Evolutionary conservation across 2,888 invertebrate genomes (phyloP).

Genomic region (Metopia argyrocephala): DNA sequence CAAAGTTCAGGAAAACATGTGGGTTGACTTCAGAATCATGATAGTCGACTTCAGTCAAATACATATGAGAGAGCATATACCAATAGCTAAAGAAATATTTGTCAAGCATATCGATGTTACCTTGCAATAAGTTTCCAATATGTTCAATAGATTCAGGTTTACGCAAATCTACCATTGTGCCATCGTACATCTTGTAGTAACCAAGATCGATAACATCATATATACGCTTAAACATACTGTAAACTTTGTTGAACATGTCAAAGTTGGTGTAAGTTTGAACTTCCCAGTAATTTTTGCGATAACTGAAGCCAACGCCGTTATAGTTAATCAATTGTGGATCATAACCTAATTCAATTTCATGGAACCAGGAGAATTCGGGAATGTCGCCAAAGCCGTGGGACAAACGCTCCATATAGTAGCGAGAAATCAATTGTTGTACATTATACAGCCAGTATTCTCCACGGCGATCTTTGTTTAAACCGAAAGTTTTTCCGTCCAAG

Average conservation of each 20-base stretch:
- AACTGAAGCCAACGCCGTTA: slow-evolving; percentile 84
- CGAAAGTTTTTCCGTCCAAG: no score
- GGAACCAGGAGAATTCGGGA: slow-evolving; percentile 80
- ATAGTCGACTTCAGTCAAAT: slow-evolving; percentile 65
- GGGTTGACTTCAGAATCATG: slow-evolving; percentile 78
- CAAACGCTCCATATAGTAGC: no score
- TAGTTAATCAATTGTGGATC: slow-evolving; percentile 82
- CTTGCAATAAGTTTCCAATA: slow-evolving; percentile 81
- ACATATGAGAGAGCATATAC: slow-evolving; percentile 64
- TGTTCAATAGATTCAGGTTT: slow-evolving; percentile 79
- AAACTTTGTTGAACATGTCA: slow-evolving; percentile 65
- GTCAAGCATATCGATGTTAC: slow-evolving; percentile 77
- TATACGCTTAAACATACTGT: slow-evolving; percentile 76
- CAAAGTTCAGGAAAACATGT: slow-evolving; percentile 82
- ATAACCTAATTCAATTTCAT: slow-evolving; percentile 81
- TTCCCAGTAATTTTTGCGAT: slow-evolving; percentile 80
- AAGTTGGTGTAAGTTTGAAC: slow-evolving; percentile 77
- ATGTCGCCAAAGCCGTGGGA: slow-evolving; percentile 83
- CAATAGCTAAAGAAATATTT: slow-evolving; percentile 68
- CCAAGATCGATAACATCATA: slow-evolving; percentile 79
- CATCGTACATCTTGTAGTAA: slow-evolving; percentile 71
- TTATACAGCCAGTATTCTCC: slow-evolving; percentile 83
- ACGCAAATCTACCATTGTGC: slow-evolving; percentile 69
- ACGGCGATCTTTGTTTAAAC: no score
- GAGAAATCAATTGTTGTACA: slow-evolving; percentile 84